These are phyloP conservation scores for Encarsia formosa DNA, from an alignment of 2,888 invertebrate species.

Conservation along the genomic window DNA sequence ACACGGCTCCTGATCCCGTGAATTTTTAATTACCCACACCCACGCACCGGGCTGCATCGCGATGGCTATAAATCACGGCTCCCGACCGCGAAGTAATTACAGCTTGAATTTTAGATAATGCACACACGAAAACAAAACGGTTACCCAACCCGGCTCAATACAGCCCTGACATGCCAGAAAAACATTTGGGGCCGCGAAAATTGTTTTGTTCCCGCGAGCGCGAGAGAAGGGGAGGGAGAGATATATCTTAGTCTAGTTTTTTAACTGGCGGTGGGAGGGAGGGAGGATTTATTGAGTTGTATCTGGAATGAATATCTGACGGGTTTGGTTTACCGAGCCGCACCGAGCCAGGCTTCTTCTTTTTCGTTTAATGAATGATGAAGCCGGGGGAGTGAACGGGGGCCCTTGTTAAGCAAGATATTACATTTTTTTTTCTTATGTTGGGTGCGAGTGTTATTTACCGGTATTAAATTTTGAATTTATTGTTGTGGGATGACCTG, in stretches of 20 bases:
- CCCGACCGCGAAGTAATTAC: conserved; percentile 50
- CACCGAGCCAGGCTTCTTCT: no score
- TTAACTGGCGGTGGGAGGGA: conserved; percentile 12
- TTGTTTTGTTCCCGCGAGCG: conserved; percentile 20
- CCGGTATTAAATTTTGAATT: no score
- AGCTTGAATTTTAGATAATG: conserved; percentile 53
- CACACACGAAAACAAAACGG: conserved; percentile 27
- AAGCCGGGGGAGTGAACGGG: no score
- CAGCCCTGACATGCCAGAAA: conserved; percentile 28
- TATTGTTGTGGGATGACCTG: no score
- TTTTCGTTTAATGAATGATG: no score
- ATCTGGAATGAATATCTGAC: conserved; percentile 26
- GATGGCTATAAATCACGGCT: conserved; percentile 51
- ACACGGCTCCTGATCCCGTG: conserved; percentile 51
- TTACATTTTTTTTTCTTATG: no score
- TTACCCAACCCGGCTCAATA: conserved; percentile 22
- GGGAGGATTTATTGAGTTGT: conserved; percentile 24
- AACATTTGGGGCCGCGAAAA: conserved; percentile 27
- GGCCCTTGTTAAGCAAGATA: no score
- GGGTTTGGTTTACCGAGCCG: no score
- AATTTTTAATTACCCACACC: conserved; percentile 54
- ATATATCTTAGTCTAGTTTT: conserved; percentile 26
- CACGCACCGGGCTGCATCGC: conserved; percentile 52
- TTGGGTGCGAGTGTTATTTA: no score
- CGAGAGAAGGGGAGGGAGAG: background rate